These are phyloP conservation scores for Episyrphus balteatus DNA, from an alignment of 1,140 invertebrate genomes.

Conservation along the genomic window DNA sequence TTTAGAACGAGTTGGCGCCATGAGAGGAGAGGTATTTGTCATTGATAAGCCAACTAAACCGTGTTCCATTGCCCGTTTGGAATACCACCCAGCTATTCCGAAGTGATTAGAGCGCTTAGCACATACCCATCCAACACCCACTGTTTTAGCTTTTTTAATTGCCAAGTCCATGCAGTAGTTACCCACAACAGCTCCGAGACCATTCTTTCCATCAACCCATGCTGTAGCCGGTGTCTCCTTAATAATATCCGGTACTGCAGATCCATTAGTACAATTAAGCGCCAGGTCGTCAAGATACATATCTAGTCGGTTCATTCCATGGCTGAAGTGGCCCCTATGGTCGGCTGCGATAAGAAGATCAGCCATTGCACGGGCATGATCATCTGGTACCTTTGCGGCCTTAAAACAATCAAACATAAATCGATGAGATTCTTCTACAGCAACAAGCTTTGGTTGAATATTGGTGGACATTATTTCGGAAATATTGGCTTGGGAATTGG, in stretches of 20 bases:
- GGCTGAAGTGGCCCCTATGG: slow-evolving; percentile 74
- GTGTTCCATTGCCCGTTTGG: slow-evolving; percentile 57
- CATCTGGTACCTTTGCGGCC: slow-evolving; percentile 48
- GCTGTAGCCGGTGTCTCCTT: slow-evolving; percentile 64
- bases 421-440: slow-evolving; percentile 53
- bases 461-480: slow-evolving; percentile 20
- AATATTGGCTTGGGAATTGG: no score
- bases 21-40: slow-evolving; percentile 82
- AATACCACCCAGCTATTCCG: slow-evolving; percentile 74
- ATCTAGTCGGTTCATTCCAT: slow-evolving; percentile 76
- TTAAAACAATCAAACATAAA: slow-evolving; percentile 63
- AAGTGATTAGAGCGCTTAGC: slow-evolving; percentile 47
- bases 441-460: slow-evolving; percentile 27
- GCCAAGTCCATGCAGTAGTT: slow-evolving; percentile 80
- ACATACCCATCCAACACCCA: slow-evolving; percentile 73
- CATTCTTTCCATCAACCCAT: slow-evolving; percentile 68
- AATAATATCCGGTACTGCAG: slow-evolving; percentile 48
- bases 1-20: slow-evolving; percentile 70
- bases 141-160: slow-evolving; percentile 67
- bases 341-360: slow-evolving; percentile 72
- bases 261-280: slow-evolving; percentile 36
- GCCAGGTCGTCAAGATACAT: slow-evolving; percentile 52
- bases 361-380: slow-evolving; percentile 55
- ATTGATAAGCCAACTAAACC: slow-evolving; percentile 75
- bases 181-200: slow-evolving; percentile 72